Percentiles rank a stretch among this genome's conserved stretches.
Conservation (phyloP, 2,797 vertebrate species). For the Crocodylus rhombifer region DNA sequence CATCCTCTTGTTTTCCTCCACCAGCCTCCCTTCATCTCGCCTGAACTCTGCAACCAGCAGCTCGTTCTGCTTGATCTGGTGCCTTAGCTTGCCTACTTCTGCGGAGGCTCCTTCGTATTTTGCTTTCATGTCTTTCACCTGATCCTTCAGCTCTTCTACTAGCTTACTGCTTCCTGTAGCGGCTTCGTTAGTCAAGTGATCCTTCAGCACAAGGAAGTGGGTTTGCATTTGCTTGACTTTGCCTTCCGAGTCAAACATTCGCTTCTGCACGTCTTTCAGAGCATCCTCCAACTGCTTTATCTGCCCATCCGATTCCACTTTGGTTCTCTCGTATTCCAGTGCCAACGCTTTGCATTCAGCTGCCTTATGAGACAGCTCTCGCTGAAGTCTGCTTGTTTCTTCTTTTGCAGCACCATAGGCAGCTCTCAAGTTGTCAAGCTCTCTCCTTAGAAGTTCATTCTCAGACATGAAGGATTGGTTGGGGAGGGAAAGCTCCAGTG, state of each 20-base stretch:
- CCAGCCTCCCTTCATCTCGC: slow-evolving; percentile 87
- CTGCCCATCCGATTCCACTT: slow-evolving; percentile 91
- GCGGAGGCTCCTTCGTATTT: slow-evolving; percentile 95
- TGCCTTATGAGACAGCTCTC: slow-evolving; percentile 86
- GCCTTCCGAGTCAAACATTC: slow-evolving; percentile 96
- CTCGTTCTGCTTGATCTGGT: slow-evolving; percentile 93
- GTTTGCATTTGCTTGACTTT: slow-evolving; percentile 98
- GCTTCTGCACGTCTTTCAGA: slow-evolving; percentile 94
- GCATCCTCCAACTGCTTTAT: slow-evolving; percentile 94
- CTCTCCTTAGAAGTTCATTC: slow-evolving; percentile 83
- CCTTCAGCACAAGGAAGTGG: slow-evolving; percentile 95
- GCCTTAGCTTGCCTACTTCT: slow-evolving; percentile 92
- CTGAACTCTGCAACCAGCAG: slow-evolving; percentile 91
- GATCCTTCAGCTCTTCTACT: slow-evolving; percentile 88
- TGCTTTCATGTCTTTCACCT: slow-evolving; percentile 90
- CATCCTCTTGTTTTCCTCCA: slow-evolving; percentile 86
- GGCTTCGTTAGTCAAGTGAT: slow-evolving; percentile 85
- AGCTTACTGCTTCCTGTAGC: slow-evolving; percentile 76
- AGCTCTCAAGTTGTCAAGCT: slow-evolving; percentile 81
- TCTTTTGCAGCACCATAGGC: slow-evolving; percentile 80
- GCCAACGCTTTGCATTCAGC: slow-evolving; percentile 89
- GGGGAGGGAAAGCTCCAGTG: slow-evolving; percentile 83
- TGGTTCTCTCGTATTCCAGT: slow-evolving; percentile 85
- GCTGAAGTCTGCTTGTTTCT: slow-evolving; percentile 83
- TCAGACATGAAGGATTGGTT: slow-evolving; percentile 80